phyloP scores from a whole-genome alignment of 1,140 invertebrate species.

The Phthorimaea operculella region DNA sequence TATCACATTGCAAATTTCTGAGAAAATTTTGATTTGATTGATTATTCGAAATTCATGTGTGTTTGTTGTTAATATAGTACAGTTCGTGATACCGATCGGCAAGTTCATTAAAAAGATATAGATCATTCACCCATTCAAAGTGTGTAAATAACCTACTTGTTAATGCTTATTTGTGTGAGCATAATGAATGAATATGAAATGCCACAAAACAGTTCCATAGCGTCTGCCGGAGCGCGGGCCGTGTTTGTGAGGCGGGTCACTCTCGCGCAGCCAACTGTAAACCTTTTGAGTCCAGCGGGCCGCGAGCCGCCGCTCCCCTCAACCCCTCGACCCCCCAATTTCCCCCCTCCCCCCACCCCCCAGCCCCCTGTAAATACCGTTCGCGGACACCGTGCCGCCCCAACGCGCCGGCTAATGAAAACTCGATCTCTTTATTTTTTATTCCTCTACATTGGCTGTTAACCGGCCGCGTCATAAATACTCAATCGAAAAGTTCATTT shows the following conservation, averaged over 20 bases:
- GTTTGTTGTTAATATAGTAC: no score
- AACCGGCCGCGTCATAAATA: constrained; percentile 38
- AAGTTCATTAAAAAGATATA: no score
- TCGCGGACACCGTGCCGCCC: constrained; percentile 55
- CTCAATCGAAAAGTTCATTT: constrained; percentile 38
- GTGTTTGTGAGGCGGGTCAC: constrained; percentile 64
- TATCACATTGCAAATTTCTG: no score
- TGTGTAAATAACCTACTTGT: no score
- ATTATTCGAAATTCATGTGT: no score
- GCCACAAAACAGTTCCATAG: constrained; percentile 38
- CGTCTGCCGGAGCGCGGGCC: constrained; percentile 35
- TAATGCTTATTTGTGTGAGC: no score
- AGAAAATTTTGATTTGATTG: no score
- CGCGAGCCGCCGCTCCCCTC: constrained; percentile 36
- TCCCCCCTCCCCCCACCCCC: constrained; percentile 15
- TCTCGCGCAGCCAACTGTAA: constrained; percentile 60
- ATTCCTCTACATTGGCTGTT: constrained; percentile 32
- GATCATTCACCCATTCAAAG: no score
- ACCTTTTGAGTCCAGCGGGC: constrained; percentile 33
- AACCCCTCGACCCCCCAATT: constrained; percentile 9
- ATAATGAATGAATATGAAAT: no score
- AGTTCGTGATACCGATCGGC: no score
- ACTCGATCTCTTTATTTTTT: constrained; percentile 57
- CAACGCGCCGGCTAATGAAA: constrained; percentile 63
- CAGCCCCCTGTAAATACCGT: constrained; percentile 41